Evolutionary conservation across 2,113 vertebrate genomes (phyloP).

Genomic region (Furnarius figulus): DNA sequence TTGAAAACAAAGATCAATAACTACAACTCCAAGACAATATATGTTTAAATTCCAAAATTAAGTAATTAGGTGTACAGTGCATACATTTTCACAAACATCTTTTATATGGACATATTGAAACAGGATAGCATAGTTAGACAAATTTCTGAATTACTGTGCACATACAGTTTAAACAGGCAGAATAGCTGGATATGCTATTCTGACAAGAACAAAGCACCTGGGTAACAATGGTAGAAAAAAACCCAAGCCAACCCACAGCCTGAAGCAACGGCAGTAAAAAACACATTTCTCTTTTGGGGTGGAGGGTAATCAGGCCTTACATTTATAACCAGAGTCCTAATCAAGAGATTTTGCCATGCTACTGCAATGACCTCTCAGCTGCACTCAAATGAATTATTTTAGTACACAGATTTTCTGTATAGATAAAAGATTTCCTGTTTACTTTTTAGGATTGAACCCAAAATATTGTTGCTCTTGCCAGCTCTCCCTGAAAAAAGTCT

Average conservation of each 20-base stretch:
- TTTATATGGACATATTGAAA: neutral
- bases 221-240: neutral
- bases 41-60: neutral
- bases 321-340: neutral
- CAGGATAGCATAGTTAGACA: neutral
- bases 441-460: neutral
- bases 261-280: neutral
- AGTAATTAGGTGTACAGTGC: neutral
- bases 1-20: neutral
- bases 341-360: neutral
- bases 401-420: neutral
- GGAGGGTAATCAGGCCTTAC: neutral
- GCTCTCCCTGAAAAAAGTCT: neutral
- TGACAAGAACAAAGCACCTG: neutral
- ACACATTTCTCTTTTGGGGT: neutral
- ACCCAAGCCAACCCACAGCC: neutral
- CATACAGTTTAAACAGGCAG: neutral
- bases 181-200: neutral
- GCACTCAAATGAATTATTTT: neutral
- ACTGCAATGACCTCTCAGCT: neutral
- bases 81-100: neutral
- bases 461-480: neutral
- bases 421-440: neutral
- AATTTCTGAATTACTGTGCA: neutral
- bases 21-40: neutral